Percentiles rank a stretch among this genome's conserved stretches.
phyloP scores from a whole-genome alignment of 2,113 vertebrate species.

The Cynoglossus semilaevis region DNA sequence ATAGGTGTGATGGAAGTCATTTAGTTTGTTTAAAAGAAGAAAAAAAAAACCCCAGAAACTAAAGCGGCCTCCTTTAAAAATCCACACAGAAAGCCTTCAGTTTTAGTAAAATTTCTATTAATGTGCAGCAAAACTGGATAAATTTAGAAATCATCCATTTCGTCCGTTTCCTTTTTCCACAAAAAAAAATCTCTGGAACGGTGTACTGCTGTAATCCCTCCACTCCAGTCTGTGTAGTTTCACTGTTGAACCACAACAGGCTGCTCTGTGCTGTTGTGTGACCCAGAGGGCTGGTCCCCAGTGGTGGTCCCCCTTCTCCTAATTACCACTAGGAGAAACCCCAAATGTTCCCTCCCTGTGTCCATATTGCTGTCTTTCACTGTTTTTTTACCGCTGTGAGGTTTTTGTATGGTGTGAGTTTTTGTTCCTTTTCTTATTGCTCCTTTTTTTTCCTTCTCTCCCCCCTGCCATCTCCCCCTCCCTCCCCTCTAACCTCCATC shows the following conservation, averaged over 20 bases:
- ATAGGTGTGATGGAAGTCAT: neutral
- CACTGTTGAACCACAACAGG: constrained; percentile 36
- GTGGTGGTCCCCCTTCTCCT: constrained; percentile 56
- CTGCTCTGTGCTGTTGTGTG: constrained; percentile 51
- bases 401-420: constrained; percentile 26
- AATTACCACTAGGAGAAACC: constrained; percentile 63
- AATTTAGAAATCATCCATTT: too few species aligned
- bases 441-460: constrained; percentile 35
- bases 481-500: constrained; percentile 33
- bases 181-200: too few species aligned
- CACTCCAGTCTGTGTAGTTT: constrained; percentile 36
- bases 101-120: too few species aligned
- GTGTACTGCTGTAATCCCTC: constrained; percentile 32
- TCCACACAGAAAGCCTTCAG: neutral
- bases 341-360: constrained; percentile 39
- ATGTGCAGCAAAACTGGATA: too few species aligned
- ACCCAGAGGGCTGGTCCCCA: constrained; percentile 60
- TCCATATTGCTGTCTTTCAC: constrained; percentile 54
- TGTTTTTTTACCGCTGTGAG: constrained; percentile 34
- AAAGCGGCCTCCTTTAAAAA: neutral
- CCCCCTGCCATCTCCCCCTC: constrained; percentile 19
- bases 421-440: constrained; percentile 6
- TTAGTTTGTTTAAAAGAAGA: constrained; percentile 25
- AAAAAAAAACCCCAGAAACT: neutral
- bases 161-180: too few species aligned